phyloP scores from a whole-genome alignment of 2,797 vertebrate genomes.

The Mastacembelus armatus region DNA sequence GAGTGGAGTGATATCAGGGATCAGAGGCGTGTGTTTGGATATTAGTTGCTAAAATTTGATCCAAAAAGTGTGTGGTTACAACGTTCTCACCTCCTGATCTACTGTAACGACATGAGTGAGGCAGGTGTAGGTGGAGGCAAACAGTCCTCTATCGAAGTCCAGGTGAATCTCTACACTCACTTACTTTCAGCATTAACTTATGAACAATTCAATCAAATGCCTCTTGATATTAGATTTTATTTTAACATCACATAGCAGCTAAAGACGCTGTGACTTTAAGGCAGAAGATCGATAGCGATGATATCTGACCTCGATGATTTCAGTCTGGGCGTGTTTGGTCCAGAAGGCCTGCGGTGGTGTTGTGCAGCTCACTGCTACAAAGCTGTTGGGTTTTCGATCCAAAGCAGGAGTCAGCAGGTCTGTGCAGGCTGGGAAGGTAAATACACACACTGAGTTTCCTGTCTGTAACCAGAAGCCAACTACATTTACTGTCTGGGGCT shows the following conservation, averaged over 20 bases:
- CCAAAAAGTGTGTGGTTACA: not conserved
- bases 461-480: too few relatives aligned
- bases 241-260: too few relatives aligned
- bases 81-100: not conserved
- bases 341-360: constrained; percentile 98
- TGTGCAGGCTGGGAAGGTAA: constrained; percentile 86
- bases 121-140: constrained; percentile 14
- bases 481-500: too few relatives aligned
- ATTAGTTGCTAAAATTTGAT: not conserved
- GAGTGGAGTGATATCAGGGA: too few relatives aligned
- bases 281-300: too few relatives aligned
- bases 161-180: not conserved
- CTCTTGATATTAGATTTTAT: too few relatives aligned
- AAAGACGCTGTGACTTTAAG: not conserved
- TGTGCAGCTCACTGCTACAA: constrained; percentile 96
- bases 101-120: not conserved
- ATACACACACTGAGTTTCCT: constrained; percentile 6
- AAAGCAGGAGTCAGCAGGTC: constrained; percentile 91
- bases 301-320: constrained; percentile 94
- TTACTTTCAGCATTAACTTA: not conserved
- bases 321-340: constrained; percentile 98
- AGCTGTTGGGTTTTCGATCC: constrained; percentile 97
- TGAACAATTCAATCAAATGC: not conserved
- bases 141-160: not conserved
- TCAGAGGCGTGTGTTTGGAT: not conserved